Percentiles rank a stretch among this genome's conserved stretches.
These are phyloP conservation scores for Capromys pilorides DNA, from an alignment of 2,797 vertebrate species.

Conservation along the genomic window DNA sequence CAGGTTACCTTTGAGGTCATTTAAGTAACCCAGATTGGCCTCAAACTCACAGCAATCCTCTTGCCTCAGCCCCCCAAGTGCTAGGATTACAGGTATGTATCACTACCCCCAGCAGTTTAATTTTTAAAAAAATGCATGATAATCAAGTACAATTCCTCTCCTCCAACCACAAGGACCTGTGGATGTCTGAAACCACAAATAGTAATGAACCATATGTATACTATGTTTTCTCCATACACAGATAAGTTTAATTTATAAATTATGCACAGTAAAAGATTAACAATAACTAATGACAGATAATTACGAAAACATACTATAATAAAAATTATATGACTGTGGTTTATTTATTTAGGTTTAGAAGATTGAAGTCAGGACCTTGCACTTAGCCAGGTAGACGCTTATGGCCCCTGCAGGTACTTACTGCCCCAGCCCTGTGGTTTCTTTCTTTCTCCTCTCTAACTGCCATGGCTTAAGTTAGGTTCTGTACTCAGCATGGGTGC, in stretches of 20 bases:
- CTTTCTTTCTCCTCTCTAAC: neutral
- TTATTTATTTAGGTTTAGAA: neutral
- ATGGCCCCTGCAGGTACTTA: too few relatives aligned
- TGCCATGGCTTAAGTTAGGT: neutral
- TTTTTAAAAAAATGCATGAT: neutral
- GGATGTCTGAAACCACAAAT: neutral
- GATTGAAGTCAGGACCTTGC: too few relatives aligned
- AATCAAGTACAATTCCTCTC: neutral
- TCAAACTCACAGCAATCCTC: too few relatives aligned
- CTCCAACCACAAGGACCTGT: neutral
- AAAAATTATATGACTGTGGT: neutral
- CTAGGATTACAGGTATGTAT: too few relatives aligned
- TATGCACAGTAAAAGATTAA: neutral
- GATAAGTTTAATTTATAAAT: neutral
- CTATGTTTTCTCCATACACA: neutral
- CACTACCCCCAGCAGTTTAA: too few relatives aligned
- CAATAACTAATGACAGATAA: neutral
- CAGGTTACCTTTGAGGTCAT: too few relatives aligned
- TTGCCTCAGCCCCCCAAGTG: too few relatives aligned
- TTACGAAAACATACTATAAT: neutral
- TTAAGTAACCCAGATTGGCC: too few relatives aligned
- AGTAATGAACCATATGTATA: neutral
- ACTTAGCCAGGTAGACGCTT: too few relatives aligned
- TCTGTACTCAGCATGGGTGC: neutral
- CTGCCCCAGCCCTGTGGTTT: neutral